Evolutionary conservation across 2,113 vertebrate species (phyloP).

Genomic region (Bombycilla garrulus): DNA sequence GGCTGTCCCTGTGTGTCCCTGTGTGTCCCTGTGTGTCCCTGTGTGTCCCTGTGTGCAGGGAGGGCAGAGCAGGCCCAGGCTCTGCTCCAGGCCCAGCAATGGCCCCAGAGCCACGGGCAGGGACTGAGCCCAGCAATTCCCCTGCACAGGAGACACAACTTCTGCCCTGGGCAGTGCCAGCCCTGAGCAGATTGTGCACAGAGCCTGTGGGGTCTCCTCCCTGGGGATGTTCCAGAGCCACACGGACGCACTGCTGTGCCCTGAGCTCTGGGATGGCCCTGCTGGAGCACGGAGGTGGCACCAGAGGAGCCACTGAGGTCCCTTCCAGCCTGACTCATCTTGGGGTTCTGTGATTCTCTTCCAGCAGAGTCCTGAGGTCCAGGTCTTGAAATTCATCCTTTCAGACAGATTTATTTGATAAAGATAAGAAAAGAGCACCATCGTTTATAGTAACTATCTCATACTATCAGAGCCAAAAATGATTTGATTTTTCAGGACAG

Average conservation of each 20-base stretch:
- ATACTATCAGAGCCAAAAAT: not conserved
- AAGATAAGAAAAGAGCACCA: not conserved
- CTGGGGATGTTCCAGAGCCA: not conserved
- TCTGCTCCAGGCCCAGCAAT: not conserved
- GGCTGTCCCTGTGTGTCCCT: too few relatives aligned
- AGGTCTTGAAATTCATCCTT: not conserved
- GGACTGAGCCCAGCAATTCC: not conserved
- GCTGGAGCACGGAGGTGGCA: not conserved
- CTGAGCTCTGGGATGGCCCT: not conserved
- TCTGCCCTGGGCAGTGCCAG: not conserved
- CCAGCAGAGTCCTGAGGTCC: not conserved
- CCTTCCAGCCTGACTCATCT: accelerated
- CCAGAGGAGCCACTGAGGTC: accelerated
- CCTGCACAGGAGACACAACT: not conserved
- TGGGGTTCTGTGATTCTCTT: not conserved
- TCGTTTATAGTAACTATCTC: not conserved
- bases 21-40: too few relatives aligned
- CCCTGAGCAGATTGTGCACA: not conserved
- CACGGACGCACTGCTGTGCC: not conserved
- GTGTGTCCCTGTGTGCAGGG: not conserved
- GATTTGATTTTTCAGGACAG: not conserved
- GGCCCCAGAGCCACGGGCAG: not conserved
- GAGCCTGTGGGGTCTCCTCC: not conserved
- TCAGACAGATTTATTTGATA: not conserved
- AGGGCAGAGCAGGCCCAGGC: not conserved